phyloP scores from a whole-genome alignment of 2,797 vertebrate genomes.

The Acridotheres tristis region DNA sequence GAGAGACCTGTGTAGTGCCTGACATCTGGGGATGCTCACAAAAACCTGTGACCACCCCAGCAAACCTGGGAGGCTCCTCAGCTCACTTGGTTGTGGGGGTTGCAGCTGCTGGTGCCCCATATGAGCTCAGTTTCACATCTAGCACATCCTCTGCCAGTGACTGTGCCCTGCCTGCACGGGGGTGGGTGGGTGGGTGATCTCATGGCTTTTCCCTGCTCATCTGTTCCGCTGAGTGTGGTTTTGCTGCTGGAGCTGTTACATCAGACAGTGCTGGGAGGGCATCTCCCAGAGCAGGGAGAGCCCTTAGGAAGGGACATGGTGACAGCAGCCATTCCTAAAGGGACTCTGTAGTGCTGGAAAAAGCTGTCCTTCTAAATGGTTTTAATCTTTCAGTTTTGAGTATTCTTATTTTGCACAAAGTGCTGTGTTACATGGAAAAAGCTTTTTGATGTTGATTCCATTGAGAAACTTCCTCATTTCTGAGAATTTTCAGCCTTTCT shows the following conservation, averaged over 20 bases:
- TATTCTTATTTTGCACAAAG: not conserved
- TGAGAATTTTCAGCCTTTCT: not conserved
- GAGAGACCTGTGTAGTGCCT: not conserved
- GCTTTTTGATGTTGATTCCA: not conserved
- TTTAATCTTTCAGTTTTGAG: not conserved
- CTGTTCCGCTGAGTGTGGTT: accelerated
- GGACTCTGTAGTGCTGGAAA: not conserved
- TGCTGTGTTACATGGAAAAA: not conserved
- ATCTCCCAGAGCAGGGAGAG: not conserved
- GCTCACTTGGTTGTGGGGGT: accelerated
- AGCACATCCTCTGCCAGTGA: not conserved
- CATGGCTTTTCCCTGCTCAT: conserved; percentile 13
- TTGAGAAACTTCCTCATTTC: not conserved
- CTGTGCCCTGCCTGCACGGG: not conserved
- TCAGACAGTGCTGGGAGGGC: not conserved
- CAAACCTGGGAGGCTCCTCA: not conserved
- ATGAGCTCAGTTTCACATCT: not conserved
- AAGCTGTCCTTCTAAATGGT: not conserved
- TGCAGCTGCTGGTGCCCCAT: not conserved
- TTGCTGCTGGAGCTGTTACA: not conserved
- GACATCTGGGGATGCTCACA: not conserved
- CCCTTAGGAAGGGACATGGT: not conserved
- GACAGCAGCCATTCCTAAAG: not conserved
- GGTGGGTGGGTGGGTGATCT: not conserved
- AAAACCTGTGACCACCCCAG: not conserved